phyloP scores from a whole-genome alignment of 2,888 invertebrate species.

The Thumatha senex region DNA sequence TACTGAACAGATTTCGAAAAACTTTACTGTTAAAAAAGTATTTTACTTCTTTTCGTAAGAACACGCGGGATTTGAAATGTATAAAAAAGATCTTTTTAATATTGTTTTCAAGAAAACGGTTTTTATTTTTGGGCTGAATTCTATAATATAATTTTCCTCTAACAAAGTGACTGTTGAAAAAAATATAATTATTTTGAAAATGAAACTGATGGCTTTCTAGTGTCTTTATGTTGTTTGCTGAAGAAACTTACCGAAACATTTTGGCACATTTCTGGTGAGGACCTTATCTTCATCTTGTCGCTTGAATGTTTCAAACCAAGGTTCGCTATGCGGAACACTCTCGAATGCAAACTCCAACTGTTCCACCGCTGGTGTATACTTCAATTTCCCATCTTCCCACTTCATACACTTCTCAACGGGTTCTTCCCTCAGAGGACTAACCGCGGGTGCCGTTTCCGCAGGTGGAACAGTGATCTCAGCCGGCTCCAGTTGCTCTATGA shows the following conservation, averaged over 20 bases:
- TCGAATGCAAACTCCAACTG: conserved; percentile 90
- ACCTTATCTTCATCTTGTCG: conserved; percentile 89
- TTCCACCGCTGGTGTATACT: conserved; percentile 81
- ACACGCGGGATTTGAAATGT: too few relatives aligned
- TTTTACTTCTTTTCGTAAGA: too few relatives aligned
- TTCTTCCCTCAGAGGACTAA: conserved; percentile 59
- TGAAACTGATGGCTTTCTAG: background rate
- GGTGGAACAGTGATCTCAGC: conserved; percentile 18
- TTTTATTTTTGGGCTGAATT: too few relatives aligned
- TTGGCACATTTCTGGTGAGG: conserved; percentile 83
- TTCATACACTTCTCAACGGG: conserved; percentile 66
- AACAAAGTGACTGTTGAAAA: too few relatives aligned
- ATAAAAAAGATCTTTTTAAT: too few relatives aligned
- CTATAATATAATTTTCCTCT: too few relatives aligned
- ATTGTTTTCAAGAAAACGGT: too few relatives aligned
- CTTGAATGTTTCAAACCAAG: conserved; percentile 91
- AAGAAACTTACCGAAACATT: conserved; percentile 77
- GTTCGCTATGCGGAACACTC: conserved; percentile 87
- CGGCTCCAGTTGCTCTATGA: conserved; percentile 31
- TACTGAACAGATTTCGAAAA: too few relatives aligned
- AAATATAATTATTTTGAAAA: too few relatives aligned
- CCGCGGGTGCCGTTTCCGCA: conserved; percentile 34
- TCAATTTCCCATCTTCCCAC: conserved; percentile 74
- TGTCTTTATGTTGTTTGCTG: background rate
- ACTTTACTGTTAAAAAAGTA: too few relatives aligned